Evolutionary conservation across 2,113 vertebrate species (phyloP).

Genomic region (Alaudala cheleensis): DNA sequence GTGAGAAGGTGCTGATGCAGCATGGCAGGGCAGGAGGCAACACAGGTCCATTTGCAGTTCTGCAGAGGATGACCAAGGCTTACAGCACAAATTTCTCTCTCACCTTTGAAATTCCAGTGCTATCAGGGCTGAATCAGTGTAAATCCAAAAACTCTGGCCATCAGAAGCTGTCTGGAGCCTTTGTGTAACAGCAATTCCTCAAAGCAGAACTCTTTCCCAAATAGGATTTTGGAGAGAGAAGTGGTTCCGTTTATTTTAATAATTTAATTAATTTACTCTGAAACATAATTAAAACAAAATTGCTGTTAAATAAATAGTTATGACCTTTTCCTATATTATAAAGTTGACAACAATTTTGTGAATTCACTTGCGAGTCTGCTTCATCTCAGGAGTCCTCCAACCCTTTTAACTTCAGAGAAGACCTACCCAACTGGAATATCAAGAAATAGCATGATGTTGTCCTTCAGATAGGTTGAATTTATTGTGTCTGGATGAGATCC

Average conservation of each 20-base stretch:
- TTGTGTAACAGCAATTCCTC: not conserved
- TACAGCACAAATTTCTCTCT: not conserved
- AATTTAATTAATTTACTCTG: not conserved
- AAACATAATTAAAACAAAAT: not conserved
- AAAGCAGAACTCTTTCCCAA: not conserved
- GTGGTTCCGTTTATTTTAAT: not conserved
- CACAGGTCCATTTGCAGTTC: not conserved
- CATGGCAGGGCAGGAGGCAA: not conserved
- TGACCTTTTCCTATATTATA: not conserved
- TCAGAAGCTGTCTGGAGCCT: not conserved
- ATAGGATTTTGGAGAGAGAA: not conserved
- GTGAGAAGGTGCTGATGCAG: not conserved
- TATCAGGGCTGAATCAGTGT: not conserved
- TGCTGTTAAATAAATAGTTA: not conserved
- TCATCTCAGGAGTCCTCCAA: not conserved
- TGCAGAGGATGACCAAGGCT: not conserved
- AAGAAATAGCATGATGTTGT: not conserved
- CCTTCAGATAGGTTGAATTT: not conserved
- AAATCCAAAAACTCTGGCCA: not conserved
- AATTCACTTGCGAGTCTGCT: not conserved
- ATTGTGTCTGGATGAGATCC: not conserved
- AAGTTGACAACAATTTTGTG: not conserved
- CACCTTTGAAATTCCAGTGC: not conserved
- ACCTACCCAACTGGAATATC: not conserved
- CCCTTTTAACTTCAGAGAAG: not conserved